These are phyloP conservation scores for Pandemis cinnamomeana DNA, from an alignment of 2,888 invertebrate genomes.

Conservation along the genomic window DNA sequence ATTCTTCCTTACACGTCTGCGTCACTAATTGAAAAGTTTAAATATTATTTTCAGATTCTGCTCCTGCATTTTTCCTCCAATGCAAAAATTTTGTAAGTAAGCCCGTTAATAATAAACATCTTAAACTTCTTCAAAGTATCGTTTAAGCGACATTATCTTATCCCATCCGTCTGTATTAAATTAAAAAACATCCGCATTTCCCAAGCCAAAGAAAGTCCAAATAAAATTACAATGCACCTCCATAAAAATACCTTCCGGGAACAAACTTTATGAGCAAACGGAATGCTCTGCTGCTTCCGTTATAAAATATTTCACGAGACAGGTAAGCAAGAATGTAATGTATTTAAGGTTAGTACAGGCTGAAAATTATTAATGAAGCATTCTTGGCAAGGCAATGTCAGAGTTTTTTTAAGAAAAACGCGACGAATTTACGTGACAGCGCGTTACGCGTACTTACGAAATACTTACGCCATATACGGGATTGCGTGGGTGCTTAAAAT, in stretches of 20 bases:
- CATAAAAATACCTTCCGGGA: constrained; percentile 32
- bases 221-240: constrained; percentile 38
- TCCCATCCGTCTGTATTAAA: background rate
- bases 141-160: background rate
- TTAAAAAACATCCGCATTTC: background rate
- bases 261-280: constrained; percentile 31
- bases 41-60: no score
- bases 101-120: background rate
- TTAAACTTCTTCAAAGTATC: background rate
- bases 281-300: constrained; percentile 20
- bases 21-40: no score
- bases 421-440: background rate
- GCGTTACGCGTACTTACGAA: background rate
- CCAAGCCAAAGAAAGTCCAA: constrained; percentile 8
- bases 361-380: constrained; percentile 2
- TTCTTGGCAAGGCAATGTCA: background rate
- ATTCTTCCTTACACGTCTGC: no score
- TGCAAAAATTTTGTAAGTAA: no score
- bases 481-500: background rate
- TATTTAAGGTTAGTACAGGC: constrained; percentile 20
- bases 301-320: constrained; percentile 30
- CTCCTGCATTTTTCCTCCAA: no score
- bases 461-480: background rate
- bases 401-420: background rate
- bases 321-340: constrained; percentile 23